phyloP scores from a whole-genome alignment of 2,797 vertebrate genomes.

The Chiroxiphia lanceolata region DNA sequence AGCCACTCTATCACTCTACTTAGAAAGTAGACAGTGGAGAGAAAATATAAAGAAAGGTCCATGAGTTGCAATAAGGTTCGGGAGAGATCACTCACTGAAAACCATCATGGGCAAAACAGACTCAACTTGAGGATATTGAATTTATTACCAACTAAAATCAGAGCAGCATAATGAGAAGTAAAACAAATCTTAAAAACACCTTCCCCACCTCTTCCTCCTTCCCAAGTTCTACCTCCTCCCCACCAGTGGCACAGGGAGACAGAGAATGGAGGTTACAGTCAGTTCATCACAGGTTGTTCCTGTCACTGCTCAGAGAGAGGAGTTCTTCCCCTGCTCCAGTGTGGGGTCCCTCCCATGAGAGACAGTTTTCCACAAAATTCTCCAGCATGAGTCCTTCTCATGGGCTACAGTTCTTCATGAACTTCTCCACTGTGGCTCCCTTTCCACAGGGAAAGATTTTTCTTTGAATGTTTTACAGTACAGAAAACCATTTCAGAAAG shows the following conservation, averaged over 20 bases:
- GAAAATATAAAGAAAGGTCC: neutral
- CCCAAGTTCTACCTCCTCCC: neutral
- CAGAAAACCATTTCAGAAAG: neutral
- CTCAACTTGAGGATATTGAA: neutral
- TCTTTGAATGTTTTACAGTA: neutral
- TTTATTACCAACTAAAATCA: neutral
- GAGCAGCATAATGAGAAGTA: neutral
- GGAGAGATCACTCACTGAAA: neutral
- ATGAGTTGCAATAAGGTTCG: neutral
- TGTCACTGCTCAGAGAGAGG: neutral
- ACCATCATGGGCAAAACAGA: neutral
- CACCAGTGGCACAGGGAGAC: neutral
- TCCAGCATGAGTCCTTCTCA: neutral
- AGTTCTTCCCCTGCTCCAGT: neutral
- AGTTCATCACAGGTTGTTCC: neutral
- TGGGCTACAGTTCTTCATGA: neutral
- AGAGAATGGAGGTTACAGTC: neutral
- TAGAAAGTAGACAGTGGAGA: neutral
- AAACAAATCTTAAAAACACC: neutral
- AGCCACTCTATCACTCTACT: neutral
- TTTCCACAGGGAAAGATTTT: neutral
- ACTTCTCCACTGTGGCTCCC: neutral
- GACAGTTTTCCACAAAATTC: neutral
- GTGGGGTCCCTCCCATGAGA: neutral
- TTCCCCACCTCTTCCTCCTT: neutral